phyloP scores from a whole-genome alignment of 1,140 invertebrate species.

The Papilio helenus region DNA sequence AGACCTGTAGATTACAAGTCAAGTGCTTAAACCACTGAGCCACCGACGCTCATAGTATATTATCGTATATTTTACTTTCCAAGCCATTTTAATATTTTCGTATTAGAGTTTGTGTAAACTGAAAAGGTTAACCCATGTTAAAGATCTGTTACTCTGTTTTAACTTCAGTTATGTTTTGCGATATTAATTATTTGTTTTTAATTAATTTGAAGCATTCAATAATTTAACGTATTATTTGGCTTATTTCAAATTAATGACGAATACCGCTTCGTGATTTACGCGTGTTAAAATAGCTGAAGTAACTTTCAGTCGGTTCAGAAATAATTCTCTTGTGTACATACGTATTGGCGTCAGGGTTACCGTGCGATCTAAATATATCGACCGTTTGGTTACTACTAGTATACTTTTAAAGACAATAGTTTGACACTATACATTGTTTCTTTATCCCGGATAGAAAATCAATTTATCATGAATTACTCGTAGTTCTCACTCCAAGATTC shows the following conservation, averaged over 20 bases:
- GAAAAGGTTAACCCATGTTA: neutral
- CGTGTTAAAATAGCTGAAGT: neutral
- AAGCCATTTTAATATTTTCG: too few species aligned
- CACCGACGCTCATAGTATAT: too few species aligned
- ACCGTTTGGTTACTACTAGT: neutral
- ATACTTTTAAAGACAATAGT: neutral
- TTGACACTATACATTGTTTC: neutral
- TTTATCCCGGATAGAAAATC: too few species aligned
- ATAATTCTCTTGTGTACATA: slow-evolving; percentile 4
- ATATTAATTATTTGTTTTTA: too few species aligned
- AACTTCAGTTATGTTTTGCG: too few species aligned
- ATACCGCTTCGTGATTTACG: neutral
- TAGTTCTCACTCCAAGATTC: too few species aligned
- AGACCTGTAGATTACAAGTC: too few species aligned
- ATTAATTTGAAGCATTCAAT: too few species aligned
- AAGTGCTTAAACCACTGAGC: too few species aligned
- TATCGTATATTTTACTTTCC: too few species aligned
- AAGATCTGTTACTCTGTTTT: too few species aligned
- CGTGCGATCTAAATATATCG: slow-evolving; percentile 1
- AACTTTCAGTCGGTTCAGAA: neutral
- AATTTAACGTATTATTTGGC: neutral
- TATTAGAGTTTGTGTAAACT: neutral
- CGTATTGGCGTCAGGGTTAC: slow-evolving; percentile 1
- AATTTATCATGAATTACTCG: too few species aligned
- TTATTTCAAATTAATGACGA: neutral